Percentiles rank a stretch among this genome's conserved stretches.
Evolutionary conservation across 1,140 invertebrate species (phyloP).

Genomic region (Lasioglossum baleicum): DNA sequence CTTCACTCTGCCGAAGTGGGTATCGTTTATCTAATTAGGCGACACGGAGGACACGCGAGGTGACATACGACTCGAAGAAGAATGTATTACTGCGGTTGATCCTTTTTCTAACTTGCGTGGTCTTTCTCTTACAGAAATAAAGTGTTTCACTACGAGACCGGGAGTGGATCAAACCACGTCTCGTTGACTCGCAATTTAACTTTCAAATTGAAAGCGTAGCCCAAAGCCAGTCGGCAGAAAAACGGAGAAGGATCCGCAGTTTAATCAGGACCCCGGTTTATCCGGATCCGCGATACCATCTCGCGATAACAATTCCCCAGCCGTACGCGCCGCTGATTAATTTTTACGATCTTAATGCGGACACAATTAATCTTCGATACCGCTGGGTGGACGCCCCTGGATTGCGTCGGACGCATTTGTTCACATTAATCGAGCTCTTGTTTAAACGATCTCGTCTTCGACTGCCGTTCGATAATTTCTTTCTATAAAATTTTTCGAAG

Average conservation of each 20-base stretch:
- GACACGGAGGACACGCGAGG: too few species aligned
- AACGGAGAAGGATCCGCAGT: constrained; percentile 5
- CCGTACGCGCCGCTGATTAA: constrained; percentile 12
- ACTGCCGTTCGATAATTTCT: too few species aligned
- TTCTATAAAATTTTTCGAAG: too few species aligned
- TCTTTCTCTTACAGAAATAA: constrained; percentile 34
- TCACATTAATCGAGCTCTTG: background rate
- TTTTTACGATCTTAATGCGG: constrained; percentile 28
- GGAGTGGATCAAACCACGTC: constrained; percentile 37
- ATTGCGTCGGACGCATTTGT: background rate
- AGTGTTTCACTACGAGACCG: constrained; percentile 29
- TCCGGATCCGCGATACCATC: constrained; percentile 27
- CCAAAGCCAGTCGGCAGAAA: background rate
- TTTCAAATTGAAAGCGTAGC: constrained; percentile 41
- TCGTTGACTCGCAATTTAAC: constrained; percentile 47
- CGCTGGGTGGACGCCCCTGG: too few species aligned
- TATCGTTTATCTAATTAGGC: too few species aligned
- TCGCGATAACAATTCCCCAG: constrained; percentile 9
- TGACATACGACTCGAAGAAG: too few species aligned
- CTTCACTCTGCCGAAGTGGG: too few species aligned
- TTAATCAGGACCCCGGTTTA: constrained; percentile 39
- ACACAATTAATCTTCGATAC: constrained; percentile 9
- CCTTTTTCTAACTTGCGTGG: background rate
- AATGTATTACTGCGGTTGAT: too few species aligned
- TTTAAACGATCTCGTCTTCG: too few species aligned